These are phyloP conservation scores for Eira barbara DNA, from an alignment of 2,113 vertebrate species.

Conservation along the genomic window DNA sequence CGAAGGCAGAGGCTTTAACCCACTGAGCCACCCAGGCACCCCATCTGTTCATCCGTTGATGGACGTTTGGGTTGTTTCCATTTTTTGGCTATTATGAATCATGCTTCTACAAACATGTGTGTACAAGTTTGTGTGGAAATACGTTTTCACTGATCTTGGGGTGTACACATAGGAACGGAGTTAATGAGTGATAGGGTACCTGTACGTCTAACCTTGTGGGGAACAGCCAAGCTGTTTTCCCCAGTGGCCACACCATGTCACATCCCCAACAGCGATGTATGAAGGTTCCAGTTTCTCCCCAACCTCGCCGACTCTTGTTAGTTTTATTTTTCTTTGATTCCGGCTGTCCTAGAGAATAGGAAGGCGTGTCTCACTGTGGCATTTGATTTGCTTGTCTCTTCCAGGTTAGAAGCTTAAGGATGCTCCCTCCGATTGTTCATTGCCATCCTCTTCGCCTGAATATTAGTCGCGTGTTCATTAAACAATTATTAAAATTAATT, in stretches of 20 bases:
- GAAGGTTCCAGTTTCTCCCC: background rate
- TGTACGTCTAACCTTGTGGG: background rate
- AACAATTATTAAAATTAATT: slow-evolving; percentile 23
- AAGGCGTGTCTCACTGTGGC: background rate
- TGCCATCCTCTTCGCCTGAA: background rate
- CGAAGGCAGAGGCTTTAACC: no score
- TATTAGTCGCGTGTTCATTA: background rate
- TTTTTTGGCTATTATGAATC: background rate
- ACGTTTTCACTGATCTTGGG: background rate
- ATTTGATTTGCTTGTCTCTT: background rate
- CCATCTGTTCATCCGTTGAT: background rate
- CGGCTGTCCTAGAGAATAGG: background rate
- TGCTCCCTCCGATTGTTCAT: background rate
- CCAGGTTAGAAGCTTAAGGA: background rate
- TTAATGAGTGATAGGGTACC: background rate
- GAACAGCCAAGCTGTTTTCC: background rate
- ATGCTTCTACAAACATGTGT: background rate
- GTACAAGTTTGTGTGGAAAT: background rate
- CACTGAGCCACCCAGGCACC: no score
- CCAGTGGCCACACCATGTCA: background rate
- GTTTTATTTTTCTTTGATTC: slow-evolving; percentile 27
- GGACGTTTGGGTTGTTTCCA: background rate
- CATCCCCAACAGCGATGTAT: background rate
- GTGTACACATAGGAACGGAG: background rate
- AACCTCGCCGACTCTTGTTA: background rate